These are phyloP conservation scores for Actinostola sp. DNA, from an alignment of 92 coral and sea anemone genomes.

Conservation along the genomic window DNA sequence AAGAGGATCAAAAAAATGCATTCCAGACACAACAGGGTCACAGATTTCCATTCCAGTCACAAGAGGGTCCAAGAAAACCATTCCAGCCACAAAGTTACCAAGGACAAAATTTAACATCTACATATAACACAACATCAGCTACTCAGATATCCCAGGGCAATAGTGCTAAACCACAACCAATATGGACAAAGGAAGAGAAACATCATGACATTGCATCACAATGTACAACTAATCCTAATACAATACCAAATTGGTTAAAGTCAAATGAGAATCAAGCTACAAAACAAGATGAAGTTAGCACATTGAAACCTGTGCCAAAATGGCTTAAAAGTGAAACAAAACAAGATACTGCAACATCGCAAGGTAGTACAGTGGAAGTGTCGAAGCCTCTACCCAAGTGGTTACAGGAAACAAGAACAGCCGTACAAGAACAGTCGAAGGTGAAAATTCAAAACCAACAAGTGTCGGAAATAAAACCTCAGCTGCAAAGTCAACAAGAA, in stretches of 20 bases:
- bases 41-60: neutral
- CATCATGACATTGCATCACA: slow-evolving; percentile 4
- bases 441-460: neutral
- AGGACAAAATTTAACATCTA: neutral
- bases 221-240: slow-evolving; percentile 3
- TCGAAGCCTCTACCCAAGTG: slow-evolving; percentile 46
- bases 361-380: neutral
- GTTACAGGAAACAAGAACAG: slow-evolving; percentile 32
- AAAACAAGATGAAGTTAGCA: neutral
- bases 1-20: no score
- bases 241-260: slow-evolving; percentile 77
- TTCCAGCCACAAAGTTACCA: slow-evolving; percentile 22
- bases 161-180: slow-evolving; percentile 18
- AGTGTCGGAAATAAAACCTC: slow-evolving; percentile 5
- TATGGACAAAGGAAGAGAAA: neutral
- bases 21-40: slow-evolving; percentile 1
- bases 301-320: slow-evolving; percentile 10
- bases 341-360: neutral
- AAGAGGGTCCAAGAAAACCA: neutral
- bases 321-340: slow-evolving; percentile 17
- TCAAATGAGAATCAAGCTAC: slow-evolving; percentile 3
- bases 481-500: neutral
- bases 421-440: slow-evolving; percentile 8
- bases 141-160: slow-evolving; percentile 42
- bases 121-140: slow-evolving; percentile 29